Evolutionary conservation across 2,113 vertebrate genomes (phyloP), one percentile per base, ranked within the genome.

Genomic region (Cyanistes caeruleus): DNA sequence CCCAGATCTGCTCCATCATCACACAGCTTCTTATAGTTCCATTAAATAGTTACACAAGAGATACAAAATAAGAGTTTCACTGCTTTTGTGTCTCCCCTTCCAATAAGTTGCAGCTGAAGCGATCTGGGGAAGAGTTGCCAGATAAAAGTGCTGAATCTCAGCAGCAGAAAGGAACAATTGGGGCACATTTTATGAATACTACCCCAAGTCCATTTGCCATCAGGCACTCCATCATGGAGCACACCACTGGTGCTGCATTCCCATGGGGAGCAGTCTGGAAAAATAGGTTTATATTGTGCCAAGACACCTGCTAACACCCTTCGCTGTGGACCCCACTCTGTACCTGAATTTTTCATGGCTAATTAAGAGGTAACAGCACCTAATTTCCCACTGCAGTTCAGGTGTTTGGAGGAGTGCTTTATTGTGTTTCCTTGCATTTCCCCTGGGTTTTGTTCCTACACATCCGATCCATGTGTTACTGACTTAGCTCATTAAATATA

Each of bases 341-440:
- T 77, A 94, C 94, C 93, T 48, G 63, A 83, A 87, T 43, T 51
- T 44, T 92, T 93, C 94, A 95, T 62, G 95, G 91, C 88, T 90
- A 97, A 97, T 92, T 94, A 96, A 90, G 91, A 95, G 64, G 76
- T 78, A 96, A 90, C 78, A 97, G 63, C 65, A 84, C 72, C 58
- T 53, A 93, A 95, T 92, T 69, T 82, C 90, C 95, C 67, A 75
- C 83, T 60, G 43, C 69, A 62, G 62, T 83, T 95, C 56, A 83
- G 49, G 39, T 35, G 87, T 94, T 89, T 94, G 84, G 82, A 87
- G 68, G 44, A 93, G 35, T 24, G 7, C 67, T 93, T 77, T 73
- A 31, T 46, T 72, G 81, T 55, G 52, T 73, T 93, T 95, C 86
- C 68, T 77, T 78, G 55, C 43, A 27, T 79, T 77, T 79, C 41